Base-by-base conservation (phyloP, 2,113 vertebrate species). In the Sylvilagus bachmani region DNA sequence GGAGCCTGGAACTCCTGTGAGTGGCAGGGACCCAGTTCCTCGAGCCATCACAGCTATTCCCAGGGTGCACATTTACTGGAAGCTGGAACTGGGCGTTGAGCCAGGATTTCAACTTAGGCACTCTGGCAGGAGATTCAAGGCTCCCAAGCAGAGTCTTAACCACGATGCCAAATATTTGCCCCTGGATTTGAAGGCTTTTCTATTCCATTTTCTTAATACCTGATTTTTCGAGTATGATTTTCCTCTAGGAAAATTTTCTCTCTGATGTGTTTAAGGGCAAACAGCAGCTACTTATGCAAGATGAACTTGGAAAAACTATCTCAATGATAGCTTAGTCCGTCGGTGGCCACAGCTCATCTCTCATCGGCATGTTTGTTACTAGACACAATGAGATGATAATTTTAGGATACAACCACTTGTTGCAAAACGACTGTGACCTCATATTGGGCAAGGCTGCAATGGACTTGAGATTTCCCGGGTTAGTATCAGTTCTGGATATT, bases 131-230 rank as follows among this genome's bases (percentile, higher is more conserved):
- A 19, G 19, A 58, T 16, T 14, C 13, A 19, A 58, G 19, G 14
- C 14, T 58, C 55, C 55, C 55, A 58, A 58, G 55, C 55, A 17
- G 55, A 58, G 55, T 58, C 55, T 58, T 58, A 58, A 58, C 55
- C 55, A 16, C 6, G 12, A 58, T 58, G 55, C 55, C 17, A 58
- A 58, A 58, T 16, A 19, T 10, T 44, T 16, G 55, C 55, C 55
- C 55, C 19, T 58, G 55, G 55, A 58, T 67, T 21, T 29, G 24
- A 86, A 33, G 3, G 3, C 71, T 85, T 93, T 94, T 75, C 44
- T 80, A n/a, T 80, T 86, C 36, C 13, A 79, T 78, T 86, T 91
- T 89, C 31, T 75, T 90, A 87, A 61, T 31, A 80, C 24, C 29
- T 49, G 24, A 90, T 87, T 86, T 84, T 58, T 38, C 78, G 89